These are phyloP conservation scores for Danio rerio DNA, from an alignment of 2,113 vertebrate genomes.

Conservation along the genomic window GRCz12tu NC_133185.1:11969501-11970000, in stretches of 20 bases:
- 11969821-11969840: conserved; percentile 84
- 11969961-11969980: conserved; percentile 86
- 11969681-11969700: conserved; percentile 85
- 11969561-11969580: conserved; percentile 86
- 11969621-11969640: conserved; percentile 86
- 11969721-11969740: conserved; percentile 83
- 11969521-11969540: conserved; percentile 85
- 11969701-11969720: conserved; percentile 86
- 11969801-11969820: conserved; percentile 83
- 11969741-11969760: conserved; percentile 86
- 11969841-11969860: conserved; percentile 83
- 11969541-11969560: conserved; percentile 84
- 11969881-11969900: conserved; percentile 85
- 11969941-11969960: conserved; percentile 80
- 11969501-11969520: conserved; percentile 82
- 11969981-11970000: conserved; percentile 76
- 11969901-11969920: conserved; percentile 84
- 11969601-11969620: conserved; percentile 86
- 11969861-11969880: conserved; percentile 87
- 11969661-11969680: conserved; percentile 85
- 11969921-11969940: conserved; percentile 85
- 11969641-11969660: conserved; percentile 86
- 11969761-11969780: conserved; percentile 89
- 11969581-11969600: conserved; percentile 87
- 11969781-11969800: conserved; percentile 85